Conservation (phyloP, 2,797 vertebrate species). For the Moxostoma hubbsi region DNA sequence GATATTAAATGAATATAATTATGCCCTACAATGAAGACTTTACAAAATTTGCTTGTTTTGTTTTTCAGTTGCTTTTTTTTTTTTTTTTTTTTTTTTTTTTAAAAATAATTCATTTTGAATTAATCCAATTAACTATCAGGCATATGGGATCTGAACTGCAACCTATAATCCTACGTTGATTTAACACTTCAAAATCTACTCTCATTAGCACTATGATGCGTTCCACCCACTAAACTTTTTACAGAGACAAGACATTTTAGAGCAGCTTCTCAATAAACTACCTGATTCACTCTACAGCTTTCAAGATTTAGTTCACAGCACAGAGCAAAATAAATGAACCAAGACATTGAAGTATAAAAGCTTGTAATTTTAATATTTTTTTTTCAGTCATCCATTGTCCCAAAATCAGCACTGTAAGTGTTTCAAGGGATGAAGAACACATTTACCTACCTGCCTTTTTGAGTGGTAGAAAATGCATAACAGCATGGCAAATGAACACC, state of each 20-base stretch:
- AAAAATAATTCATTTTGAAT: slow-evolving; percentile 23
- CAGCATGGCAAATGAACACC: slow-evolving; percentile 44
- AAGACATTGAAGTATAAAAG: slow-evolving; percentile 71
- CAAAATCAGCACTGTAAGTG: slow-evolving; percentile 64
- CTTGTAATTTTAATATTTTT: slow-evolving; percentile 78
- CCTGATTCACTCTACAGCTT: slow-evolving; percentile 30
- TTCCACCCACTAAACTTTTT: slow-evolving; percentile 22
- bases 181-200: slow-evolving; percentile 37
- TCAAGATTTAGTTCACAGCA: slow-evolving; percentile 15
- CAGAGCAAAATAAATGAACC: slow-evolving; percentile 61
- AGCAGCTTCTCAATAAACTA: slow-evolving; percentile 27
- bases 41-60: too few relatives aligned
- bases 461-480: slow-evolving; percentile 43
- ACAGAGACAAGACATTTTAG: slow-evolving; percentile 43
- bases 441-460: slow-evolving; percentile 71
- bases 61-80: too few relatives aligned
- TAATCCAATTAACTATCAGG: slow-evolving; percentile 28
- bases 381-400: slow-evolving; percentile 67
- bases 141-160: slow-evolving; percentile 18
- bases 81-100: too few relatives aligned
- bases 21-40: too few relatives aligned
- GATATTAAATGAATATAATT: too few relatives aligned
- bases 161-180: slow-evolving; percentile 39
- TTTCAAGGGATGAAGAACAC: slow-evolving; percentile 73
- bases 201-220: slow-evolving; percentile 27